Evolutionary conservation across 2,797 vertebrate genomes (phyloP).

Genomic region (Rhincodon typus): DNA sequence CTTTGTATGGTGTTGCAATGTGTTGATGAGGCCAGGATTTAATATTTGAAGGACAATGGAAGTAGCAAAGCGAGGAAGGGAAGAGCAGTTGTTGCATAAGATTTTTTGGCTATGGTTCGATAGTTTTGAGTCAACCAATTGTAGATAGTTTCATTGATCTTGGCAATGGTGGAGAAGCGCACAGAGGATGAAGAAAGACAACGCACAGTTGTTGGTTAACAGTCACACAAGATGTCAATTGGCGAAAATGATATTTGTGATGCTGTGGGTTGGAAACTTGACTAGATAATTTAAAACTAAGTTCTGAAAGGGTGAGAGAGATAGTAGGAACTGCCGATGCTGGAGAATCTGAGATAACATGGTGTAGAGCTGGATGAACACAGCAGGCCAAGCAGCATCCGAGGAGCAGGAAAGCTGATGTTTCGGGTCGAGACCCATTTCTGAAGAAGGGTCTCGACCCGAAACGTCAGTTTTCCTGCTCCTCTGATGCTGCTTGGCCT

Average conservation of each 20-base stretch:
- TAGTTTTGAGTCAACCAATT: not conserved
- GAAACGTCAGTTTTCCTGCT: no score
- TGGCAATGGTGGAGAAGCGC: not conserved
- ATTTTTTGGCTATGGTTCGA: not conserved
- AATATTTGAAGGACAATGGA: not conserved
- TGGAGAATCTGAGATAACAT: no score
- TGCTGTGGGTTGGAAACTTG: not conserved
- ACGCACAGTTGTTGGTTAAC: not conserved
- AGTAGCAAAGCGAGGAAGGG: not conserved
- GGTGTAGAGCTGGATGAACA: no score
- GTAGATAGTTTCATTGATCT: not conserved
- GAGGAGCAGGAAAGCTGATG: no score
- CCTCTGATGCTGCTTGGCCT: no score
- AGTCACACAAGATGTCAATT: not conserved
- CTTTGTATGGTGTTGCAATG: not conserved
- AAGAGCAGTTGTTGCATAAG: not conserved
- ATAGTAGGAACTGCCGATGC: no score
- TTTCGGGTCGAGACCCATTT: no score
- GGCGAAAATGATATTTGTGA: not conserved
- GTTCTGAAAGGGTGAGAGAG: no score
- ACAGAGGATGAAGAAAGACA: not conserved
- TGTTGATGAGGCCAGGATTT: not conserved
- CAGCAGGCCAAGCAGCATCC: no score
- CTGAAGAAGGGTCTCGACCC: no score
- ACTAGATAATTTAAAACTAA: not conserved